Evolutionary conservation across 2,888 invertebrate genomes (phyloP).

Genomic region (Laspeyria flexula): DNA sequence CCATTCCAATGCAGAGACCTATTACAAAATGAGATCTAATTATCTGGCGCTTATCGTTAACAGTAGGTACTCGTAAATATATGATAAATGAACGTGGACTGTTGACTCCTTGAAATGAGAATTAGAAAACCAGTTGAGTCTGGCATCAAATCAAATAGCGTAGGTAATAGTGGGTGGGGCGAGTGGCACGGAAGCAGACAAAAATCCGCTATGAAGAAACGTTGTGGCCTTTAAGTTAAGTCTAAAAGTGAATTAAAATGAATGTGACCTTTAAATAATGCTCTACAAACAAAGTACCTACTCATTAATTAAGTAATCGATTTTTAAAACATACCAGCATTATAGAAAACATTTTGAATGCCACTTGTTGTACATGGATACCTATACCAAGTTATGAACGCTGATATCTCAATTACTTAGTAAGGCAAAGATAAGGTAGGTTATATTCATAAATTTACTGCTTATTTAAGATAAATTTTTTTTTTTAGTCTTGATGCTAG

Average conservation of each 20-base stretch:
- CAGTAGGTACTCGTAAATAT: too few relatives aligned
- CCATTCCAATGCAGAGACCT: too few relatives aligned
- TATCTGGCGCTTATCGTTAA: too few relatives aligned
- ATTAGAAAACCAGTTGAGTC: not conserved
- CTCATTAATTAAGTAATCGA: conserved; percentile 21
- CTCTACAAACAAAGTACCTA: conserved; percentile 24
- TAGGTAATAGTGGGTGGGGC: conserved; percentile 32
- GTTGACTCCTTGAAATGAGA: not conserved
- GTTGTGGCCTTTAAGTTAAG: conserved; percentile 46
- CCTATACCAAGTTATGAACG: not conserved
- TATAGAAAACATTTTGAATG: not conserved
- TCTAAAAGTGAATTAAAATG: conserved; percentile 44
- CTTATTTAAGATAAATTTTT: too few relatives aligned
- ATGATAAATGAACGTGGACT: not conserved
- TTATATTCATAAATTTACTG: too few relatives aligned
- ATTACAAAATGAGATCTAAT: too few relatives aligned
- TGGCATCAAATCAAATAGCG: conserved; percentile 1
- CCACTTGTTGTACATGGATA: not conserved
- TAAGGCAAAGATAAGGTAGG: too few relatives aligned
- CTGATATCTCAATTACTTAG: not conserved
- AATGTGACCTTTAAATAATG: conserved; percentile 42
- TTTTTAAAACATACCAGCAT: conserved; percentile 9
- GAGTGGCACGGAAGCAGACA: conserved; percentile 49
- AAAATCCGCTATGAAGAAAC: conserved; percentile 54
- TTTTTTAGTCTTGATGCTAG: too few relatives aligned